Base-by-base conservation (phyloP, 1,140 invertebrate species). In the Nautilus pompilius region DNA sequence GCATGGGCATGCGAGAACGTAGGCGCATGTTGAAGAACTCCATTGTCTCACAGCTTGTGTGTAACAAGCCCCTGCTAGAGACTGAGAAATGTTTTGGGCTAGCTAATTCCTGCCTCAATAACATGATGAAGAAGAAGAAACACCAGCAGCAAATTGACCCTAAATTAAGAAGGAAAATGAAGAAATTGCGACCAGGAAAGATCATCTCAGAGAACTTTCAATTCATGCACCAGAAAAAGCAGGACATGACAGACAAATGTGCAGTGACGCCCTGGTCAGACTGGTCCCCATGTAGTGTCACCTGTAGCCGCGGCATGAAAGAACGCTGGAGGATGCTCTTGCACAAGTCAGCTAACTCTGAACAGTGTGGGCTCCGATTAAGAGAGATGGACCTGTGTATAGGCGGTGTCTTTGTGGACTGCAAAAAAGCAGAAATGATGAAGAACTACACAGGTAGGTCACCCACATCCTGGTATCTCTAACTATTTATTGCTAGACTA, bases 211-310 rank as follows among this genome's bases (percentile, higher is more conserved):
- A 81, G 20, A 68, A 74, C 33, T 80, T 75, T 67, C 71, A 76
- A 46, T 71, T 81, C 17, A 65, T 67, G n/a, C 70, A 73, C 45
- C 71, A 72, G 53, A 68, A 73, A 2, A 55, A 53, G 24, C 13
- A 69, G 10, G 71, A 75, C 58, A 55, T 61, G 1, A 63, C 63
- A n/a, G 69, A 74, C 48, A 58, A 70, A 20, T 88, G 87, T 70
- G 73, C 79, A 2, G 80, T 85, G n/a, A 84, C 84, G 6, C 77
- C 83, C 1, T 87, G 86, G 86, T 83, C 84, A 22, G 79, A 82
- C 17, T 87, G 85, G 81, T 88, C 88, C 1, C 80, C 86, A 2
- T 91, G 89, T 70, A 87, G 87, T 46, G 85, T 85, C 2, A 83
- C 84, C 3, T 87, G 86, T 74, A 86, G 86, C 5, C 63, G 72